Evolutionary conservation across 2,888 invertebrate species (phyloP), one percentile per base, ranked within the genome.

Genomic region (Trissoscelio sp.): DNA sequence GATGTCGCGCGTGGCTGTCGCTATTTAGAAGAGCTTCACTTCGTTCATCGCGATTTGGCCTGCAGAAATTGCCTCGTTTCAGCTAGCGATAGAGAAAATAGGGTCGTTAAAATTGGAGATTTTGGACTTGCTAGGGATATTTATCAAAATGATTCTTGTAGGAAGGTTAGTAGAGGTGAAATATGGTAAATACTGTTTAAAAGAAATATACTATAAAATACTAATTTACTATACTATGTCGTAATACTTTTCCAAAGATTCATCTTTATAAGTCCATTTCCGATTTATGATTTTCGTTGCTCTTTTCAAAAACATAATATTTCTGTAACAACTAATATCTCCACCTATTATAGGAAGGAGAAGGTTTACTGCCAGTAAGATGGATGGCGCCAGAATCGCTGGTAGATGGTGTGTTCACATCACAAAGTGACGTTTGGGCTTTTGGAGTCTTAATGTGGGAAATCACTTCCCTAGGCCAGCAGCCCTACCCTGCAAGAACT

Each of bases 381-480:
- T 99, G 99, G 99, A 99, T 99, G 98, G 96, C 98, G 0, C 99
- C 99, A 0, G 99, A 99, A 92, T 97, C 98, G 20, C 92, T 99
- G 9, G 95, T 97, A 0, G 98, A 99, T 89, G 98, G 99, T 0
- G 96, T 99, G 0, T 99, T 99, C 90, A 98, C 98, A 0, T 96
- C 97, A 58, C 98, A 99, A 90, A 97, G 98, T 0, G 99, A 99
- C 91, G 98, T 99, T 3, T 99, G 99, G 99, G 95, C 97, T 0
- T 97, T 97, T 92, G 97, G 96, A 0, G 96, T 99, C 0, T 92
- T 99, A 2, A 94, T 98, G 89, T 99, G 99, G 98, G 99, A 99
- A 93, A 97, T 99, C 55, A 94, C 99, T 89, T 97, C 99, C 0
- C 92, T 99, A 58, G 99, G 99, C 0, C 97, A 98, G 89, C 98